phyloP scores from a whole-genome alignment of 2,888 invertebrate genomes.

The Mesoligia furuncula region DNA sequence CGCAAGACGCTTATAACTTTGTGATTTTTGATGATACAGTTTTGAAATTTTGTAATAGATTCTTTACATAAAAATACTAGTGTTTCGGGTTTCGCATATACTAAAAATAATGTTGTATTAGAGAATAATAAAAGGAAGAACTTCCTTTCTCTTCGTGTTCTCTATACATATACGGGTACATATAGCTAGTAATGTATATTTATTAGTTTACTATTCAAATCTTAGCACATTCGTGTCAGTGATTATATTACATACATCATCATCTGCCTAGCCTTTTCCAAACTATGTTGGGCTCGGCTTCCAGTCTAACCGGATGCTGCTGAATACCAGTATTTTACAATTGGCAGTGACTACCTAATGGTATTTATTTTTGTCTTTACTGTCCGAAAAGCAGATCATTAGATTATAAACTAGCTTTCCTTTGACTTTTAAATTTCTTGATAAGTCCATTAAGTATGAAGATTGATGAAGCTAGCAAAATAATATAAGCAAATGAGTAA shows the following conservation, averaged over 20 bases:
- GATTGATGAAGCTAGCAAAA: background rate
- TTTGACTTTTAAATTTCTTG: background rate
- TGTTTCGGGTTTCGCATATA: too few species aligned
- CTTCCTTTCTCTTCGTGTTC: slow-evolving; percentile 48
- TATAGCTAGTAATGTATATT: background rate
- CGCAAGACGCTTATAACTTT: too few species aligned
- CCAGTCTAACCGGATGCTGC: too few species aligned
- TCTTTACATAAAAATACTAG: too few species aligned
- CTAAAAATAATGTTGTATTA: too few species aligned
- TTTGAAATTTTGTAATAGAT: too few species aligned
- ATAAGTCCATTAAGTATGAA: background rate
- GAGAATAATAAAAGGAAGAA: slow-evolving; percentile 32
- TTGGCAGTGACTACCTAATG: slow-evolving; percentile 24
- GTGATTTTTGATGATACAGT: too few species aligned
- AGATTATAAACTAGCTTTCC: background rate
- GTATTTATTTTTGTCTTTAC: background rate
- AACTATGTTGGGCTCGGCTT: too few species aligned
- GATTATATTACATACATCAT: slow-evolving; percentile 12
- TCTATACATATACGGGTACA: background rate
- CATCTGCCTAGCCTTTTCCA: too few species aligned
- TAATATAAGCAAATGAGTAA: background rate
- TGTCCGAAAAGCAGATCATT: slow-evolving; percentile 13
- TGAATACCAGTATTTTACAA: too few species aligned
- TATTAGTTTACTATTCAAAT: slow-evolving; percentile 15
- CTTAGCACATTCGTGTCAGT: slow-evolving; percentile 45